Evolutionary conservation across 2,888 invertebrate species (phyloP), one percentile per base, ranked within the genome.

Genomic region (Orthonevra nobilis): DNA sequence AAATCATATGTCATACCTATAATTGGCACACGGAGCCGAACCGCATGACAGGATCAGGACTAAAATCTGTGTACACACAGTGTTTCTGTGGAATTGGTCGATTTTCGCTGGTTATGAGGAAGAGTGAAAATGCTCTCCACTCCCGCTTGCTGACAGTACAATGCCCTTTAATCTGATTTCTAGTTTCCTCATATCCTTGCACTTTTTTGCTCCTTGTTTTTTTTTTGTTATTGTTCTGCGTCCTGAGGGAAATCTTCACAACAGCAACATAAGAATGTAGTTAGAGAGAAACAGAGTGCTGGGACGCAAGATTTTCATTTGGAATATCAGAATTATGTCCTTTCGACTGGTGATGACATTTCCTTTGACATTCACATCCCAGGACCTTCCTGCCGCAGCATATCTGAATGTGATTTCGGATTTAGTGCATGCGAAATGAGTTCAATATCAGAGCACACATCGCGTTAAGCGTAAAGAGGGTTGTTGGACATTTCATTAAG

Each of bases 391-490:
- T 58, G 69, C 34, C 36, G 30, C 52, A 73, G 56, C 26, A 50
- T 28, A 64, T 77, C 77, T 77, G 79, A 66, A 73, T 79, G 60
- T 79, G 79, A 79, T 79, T 61, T 73, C 46, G 61, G 66, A 72
- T 79, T 73, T 61, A 73, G 79, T 60, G 61, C 73, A 61, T 40
- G 61, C 56, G 34, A 79, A 79, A 73, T 61, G 79, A 79, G 79
- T 73, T 73, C 79, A 79, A 79, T 79, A 79, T 73, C 79, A 79
- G 60, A 60, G 60, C 28, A 46, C 36, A 48, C 34, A 23, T 30
- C 58, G 30, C 36, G 46, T 40, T n/a, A 32, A 50, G 52, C 56
- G 50, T 50, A 20, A 28, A 69, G 34, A 48, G 46, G 19, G 19
- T 19, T 19, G 46, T 42, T 40, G 64, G 52, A 64, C 58, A 60